Evolutionary conservation across 2,888 invertebrate genomes (phyloP), one percentile per base, ranked within the genome.

Genomic region (Euplexia lucipara): DNA sequence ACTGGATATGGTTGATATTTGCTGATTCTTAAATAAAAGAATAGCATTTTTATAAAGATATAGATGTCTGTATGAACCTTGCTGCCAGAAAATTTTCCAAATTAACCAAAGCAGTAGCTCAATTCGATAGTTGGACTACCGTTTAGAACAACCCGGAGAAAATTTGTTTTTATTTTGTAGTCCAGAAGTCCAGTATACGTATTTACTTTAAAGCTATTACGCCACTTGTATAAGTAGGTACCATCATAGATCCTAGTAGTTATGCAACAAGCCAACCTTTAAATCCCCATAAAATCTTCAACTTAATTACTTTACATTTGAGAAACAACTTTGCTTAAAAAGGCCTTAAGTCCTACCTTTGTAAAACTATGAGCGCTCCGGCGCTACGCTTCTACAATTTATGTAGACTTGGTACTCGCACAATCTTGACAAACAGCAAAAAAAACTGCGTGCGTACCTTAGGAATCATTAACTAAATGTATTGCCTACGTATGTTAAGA

Each of bases 391-490:
- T 4, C 16, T 9, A 6, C 41, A 12, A 18, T 12, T n/a, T 16
- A 26, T 42, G 30, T 53, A 59, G 18, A 42, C 51, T 44, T 18
- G 18, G 8, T 9, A 39, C 48, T 39, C 9, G 16, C 32, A 51
- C 32, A 63, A 63, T 64, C 63, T 66, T 64, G 64, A 59, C 70
- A 71, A 60, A 75, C 53, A 62, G 69, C 61, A 41, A 47, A 75
- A 76, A n/a, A 78, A 72, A 54, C 64, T 44, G 47, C 62, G 57
- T 69, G 61, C 59, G 70, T 81, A 61, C 61, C 75, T 71, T 30
- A 9, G 32, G 56, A 79, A 57, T 69, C 68, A 77, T 77, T 79
- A 82, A 70, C 79, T 74, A 66, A 81, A 80, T 81, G 65, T 70
- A 72, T 72, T 72, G 64, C 64, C 64, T 68, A 35, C 32, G 61